These are phyloP conservation scores for Alectura lathami DNA, from an alignment of 2,113 vertebrate species.

Conservation along the genomic window DNA sequence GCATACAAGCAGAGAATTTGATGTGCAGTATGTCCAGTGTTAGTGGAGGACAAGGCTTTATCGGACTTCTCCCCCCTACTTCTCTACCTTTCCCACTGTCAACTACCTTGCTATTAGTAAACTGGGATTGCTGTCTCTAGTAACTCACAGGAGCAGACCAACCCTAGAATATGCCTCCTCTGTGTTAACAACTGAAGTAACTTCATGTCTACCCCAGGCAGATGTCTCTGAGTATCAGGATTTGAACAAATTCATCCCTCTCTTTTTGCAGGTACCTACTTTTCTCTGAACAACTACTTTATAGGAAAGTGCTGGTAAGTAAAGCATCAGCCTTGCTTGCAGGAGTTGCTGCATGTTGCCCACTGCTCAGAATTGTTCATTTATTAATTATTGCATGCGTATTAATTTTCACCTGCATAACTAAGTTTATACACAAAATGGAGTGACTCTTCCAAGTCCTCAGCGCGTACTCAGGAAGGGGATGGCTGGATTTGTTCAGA, in stretches of 20 bases:
- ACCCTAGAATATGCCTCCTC: neutral
- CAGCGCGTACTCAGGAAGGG: neutral
- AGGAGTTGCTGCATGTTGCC: neutral
- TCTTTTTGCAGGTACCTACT: neutral
- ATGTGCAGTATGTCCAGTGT: neutral
- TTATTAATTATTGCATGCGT: neutral
- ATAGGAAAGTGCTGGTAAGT: neutral
- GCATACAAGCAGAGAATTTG: constrained; percentile 18
- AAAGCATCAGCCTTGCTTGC: neutral
- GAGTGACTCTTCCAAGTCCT: neutral
- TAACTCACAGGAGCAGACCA: neutral
- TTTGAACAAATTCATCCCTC: neutral
- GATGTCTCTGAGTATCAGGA: neutral
- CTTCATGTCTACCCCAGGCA: neutral
- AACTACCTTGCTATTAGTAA: neutral
- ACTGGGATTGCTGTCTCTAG: neutral
- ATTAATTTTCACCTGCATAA: neutral
- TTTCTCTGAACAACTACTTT: neutral
- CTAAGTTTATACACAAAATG: neutral
- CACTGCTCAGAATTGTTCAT: neutral
- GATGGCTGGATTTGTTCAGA: neutral
- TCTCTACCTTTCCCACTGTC: neutral
- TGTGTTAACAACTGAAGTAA: neutral
- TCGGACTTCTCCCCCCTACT: neutral
- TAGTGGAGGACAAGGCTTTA: neutral